These are phyloP conservation scores for Ptyas mucosa DNA, from an alignment of 2,113 vertebrate genomes.

Conservation along the genomic window DNA sequence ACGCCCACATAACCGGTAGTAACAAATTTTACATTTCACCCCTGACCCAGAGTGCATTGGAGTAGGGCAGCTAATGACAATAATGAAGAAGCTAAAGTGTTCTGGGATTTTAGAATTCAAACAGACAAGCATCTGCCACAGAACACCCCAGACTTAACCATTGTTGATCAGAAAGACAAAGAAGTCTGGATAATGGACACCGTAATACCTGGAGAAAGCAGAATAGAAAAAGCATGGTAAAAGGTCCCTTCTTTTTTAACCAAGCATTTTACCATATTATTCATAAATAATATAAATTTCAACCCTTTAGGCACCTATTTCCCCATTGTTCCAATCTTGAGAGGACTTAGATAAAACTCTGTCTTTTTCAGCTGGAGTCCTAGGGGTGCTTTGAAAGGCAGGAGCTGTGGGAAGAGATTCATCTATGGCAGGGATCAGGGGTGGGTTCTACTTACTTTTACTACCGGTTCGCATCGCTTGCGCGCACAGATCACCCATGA, in stretches of 20 bases:
- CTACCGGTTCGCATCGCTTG: too few species aligned
- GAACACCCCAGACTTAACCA: neutral
- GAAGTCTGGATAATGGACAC: neutral
- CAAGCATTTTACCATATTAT: neutral
- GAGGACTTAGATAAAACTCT: neutral
- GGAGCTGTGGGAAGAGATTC: neutral
- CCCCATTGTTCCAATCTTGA: neutral
- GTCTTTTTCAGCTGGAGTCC: neutral
- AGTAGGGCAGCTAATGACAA: neutral
- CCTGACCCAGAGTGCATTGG: neutral
- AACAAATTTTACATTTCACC: too few species aligned
- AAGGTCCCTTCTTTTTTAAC: neutral
- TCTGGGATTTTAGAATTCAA: neutral
- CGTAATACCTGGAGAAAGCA: neutral
- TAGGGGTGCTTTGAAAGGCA: neutral
- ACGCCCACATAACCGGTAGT: too few species aligned
- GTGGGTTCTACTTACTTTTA: too few species aligned
- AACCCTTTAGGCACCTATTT: neutral
- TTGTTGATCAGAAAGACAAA: neutral
- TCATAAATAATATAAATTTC: neutral
- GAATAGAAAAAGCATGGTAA: neutral
- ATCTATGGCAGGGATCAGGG: neutral
- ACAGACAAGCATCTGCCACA: neutral
- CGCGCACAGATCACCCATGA: too few species aligned
- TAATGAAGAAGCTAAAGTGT: neutral